Evolutionary conservation across 2,888 invertebrate genomes (phyloP).

Genomic region (Ochropacha duplaris): DNA sequence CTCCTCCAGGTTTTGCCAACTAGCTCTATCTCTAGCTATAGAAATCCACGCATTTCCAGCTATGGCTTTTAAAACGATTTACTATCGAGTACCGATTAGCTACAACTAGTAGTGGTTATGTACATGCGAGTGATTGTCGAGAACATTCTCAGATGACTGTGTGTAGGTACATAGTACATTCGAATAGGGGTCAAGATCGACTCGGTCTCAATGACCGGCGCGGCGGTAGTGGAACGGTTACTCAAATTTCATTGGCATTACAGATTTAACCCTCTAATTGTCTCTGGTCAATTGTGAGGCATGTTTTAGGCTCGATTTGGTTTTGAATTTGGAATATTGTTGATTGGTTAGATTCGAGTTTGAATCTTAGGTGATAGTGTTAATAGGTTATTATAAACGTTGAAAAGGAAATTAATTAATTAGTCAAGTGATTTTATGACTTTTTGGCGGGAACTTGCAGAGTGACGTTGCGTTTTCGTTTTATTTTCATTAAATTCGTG

Average conservation of each 20-base stretch:
- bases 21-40: too few relatives aligned
- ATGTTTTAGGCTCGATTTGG: not conserved
- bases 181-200: not conserved
- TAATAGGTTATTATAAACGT: not conserved
- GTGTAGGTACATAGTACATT: not conserved
- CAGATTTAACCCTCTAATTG: not conserved
- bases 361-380: too few relatives aligned
- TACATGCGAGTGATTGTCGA: not conserved
- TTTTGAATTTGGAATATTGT: not conserved
- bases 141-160: not conserved
- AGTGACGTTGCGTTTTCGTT: too few relatives aligned
- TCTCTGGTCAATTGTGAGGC: constrained; percentile 1
- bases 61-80: too few relatives aligned
- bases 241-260: constrained; percentile 1
- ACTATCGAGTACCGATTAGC: not conserved
- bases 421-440: too few relatives aligned
- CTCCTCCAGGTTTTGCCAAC: too few relatives aligned
- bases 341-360: not conserved
- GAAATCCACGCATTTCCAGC: too few relatives aligned
- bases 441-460: too few relatives aligned
- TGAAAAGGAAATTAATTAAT: too few relatives aligned
- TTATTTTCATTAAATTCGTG: too few relatives aligned
- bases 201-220: not conserved
- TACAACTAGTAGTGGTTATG: not conserved
- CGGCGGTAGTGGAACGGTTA: not conserved